Evolutionary conservation across 1,140 invertebrate species (phyloP), one percentile per base, ranked within the genome.

Genomic region (Apocrypta bakeri): DNA sequence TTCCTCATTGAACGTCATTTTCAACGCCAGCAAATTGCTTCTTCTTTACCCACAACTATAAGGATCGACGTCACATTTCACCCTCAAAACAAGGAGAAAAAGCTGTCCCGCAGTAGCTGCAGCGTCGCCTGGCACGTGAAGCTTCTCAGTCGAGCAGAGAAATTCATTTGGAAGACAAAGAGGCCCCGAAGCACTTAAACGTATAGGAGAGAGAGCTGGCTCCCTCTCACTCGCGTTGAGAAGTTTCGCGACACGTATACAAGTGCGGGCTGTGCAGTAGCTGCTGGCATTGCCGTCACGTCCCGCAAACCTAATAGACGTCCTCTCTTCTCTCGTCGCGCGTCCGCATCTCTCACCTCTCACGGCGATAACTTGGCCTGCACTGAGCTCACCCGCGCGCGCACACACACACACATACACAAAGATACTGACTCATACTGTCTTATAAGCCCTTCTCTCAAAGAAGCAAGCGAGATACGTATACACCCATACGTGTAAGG

Each of bases 221-320:
- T 56, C 48, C 4, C 42, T n/a, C 21, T 1, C 3, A 17, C 7
- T 17, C 17, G 14, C 2, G 48, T 2, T 14, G 17, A 42, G 64
- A 69, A 68, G 64, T 68, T 69, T 69, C 33, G 37, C 29, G 64
- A 69, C 76, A 79, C 76, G 76, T 69, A 79, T 79, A 69, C 37
- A 56, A 69, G 64, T 69, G 83, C 83, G 48, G 6, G 48, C 48
- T 56, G 48, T 56, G 48, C 48, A 56, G 48, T 56, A 2, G 27
- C 63, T 66, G 63, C 71, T 85, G 73, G 85, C 77, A 87, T 87
- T 86, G 87, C 83, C 82, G 87, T 88, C 88, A 88, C 88, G 88
- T 88, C 63, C 69, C 42, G 74, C 61, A 80, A 88, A 88, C 83
- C 78, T 85, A 84, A 88, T 88, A 87, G 85, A 81, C 85, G 84